These are phyloP conservation scores for Sceloporus undulatus DNA, from an alignment of 2,113 vertebrate genomes.

Conservation along the genomic window DNA sequence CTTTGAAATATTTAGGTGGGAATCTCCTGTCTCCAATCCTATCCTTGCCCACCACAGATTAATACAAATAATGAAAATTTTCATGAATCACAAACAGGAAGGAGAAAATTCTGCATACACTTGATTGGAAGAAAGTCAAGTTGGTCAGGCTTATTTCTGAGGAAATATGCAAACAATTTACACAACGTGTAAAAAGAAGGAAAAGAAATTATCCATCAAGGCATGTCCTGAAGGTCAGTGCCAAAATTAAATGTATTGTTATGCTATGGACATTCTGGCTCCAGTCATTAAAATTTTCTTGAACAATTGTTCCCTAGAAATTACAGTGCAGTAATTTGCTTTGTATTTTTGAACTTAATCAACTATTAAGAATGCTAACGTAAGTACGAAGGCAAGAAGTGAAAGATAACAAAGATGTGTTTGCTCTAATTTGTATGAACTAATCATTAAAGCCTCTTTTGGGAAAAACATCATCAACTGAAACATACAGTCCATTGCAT, in stretches of 20 bases:
- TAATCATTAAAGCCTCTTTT: conserved; percentile 52
- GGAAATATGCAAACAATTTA: neutral
- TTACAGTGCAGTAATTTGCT: conserved; percentile 35
- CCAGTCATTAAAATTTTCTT: neutral
- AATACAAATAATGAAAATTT: neutral
- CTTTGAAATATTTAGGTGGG: neutral
- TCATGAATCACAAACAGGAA: neutral
- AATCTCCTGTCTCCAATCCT: neutral
- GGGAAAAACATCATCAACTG: conserved; percentile 18
- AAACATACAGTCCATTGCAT: conserved; percentile 36
- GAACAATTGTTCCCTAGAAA: conserved; percentile 11
- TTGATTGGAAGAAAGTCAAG: neutral
- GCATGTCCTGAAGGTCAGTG: neutral
- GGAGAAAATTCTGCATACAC: neutral
- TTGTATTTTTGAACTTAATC: conserved; percentile 57
- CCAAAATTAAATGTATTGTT: neutral
- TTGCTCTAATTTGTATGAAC: conserved; percentile 40
- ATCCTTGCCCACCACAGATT: neutral
- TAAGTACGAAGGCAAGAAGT: conserved; percentile 32
- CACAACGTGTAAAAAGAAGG: neutral
- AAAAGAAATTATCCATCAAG: neutral
- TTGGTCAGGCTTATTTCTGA: neutral
- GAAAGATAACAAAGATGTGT: conserved; percentile 39
- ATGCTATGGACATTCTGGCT: neutral
- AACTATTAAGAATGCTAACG: conserved; percentile 54